Conservation (phyloP, 2,113 vertebrate genomes). For the Saguinus midas region DNA sequence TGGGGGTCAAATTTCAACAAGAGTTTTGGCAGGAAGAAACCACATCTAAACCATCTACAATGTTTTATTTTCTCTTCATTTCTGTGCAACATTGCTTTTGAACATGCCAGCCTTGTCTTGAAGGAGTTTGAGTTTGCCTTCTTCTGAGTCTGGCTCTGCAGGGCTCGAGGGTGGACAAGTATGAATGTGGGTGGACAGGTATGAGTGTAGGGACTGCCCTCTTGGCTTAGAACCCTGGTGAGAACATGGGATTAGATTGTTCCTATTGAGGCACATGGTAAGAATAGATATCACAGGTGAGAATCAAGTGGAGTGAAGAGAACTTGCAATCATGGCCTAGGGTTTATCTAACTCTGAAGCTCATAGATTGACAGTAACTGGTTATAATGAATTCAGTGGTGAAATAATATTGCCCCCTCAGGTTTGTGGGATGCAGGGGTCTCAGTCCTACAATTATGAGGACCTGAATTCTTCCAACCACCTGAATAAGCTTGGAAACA, state of each 20-base stretch:
- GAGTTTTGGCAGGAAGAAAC: neutral
- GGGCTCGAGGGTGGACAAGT: neutral
- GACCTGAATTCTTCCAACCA: neutral
- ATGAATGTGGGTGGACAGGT: neutral
- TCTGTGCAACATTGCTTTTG: neutral
- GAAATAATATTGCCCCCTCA: neutral
- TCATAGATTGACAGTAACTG: neutral
- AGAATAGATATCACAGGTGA: neutral
- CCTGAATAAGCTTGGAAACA: neutral
- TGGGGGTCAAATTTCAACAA: neutral
- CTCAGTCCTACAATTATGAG: neutral
- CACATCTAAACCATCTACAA: neutral
- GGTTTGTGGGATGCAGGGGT: neutral
- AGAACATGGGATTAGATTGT: neutral
- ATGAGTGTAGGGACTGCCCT: neutral
- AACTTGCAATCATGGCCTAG: neutral
- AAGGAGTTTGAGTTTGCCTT: neutral
- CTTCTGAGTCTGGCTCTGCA: neutral
- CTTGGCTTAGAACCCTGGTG: neutral
- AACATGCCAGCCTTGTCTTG: neutral
- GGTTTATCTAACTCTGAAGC: neutral
- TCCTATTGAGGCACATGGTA: neutral
- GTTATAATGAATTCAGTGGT: neutral
- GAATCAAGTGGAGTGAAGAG: neutral
- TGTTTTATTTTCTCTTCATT: neutral